Base-by-base conservation (phyloP, 2,888 invertebrate genomes). In the Liodrosophila aerea region DNA sequence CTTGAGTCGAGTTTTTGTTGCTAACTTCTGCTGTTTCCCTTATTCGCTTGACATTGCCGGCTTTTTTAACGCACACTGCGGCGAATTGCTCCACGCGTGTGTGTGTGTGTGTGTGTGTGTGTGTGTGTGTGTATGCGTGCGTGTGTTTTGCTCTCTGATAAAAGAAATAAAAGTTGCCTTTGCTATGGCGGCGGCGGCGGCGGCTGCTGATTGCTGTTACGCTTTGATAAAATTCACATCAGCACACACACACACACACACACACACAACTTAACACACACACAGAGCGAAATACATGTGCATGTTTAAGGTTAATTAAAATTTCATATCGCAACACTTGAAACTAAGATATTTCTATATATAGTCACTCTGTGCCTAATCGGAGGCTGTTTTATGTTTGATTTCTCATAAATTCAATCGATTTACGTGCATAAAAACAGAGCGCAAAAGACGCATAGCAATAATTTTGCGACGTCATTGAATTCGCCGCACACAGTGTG, bases 391-490 rank as follows among this genome's bases (percentile, higher is more conserved):
- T 51, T 57, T 53, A 33, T 46, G 49, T 54, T 57, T 62, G 49
- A 73, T 75, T 73, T 62, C 5, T 54, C 37, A 53, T 67, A 73
- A 65, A 65, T 62, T 71, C 62, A 76, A 81, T 85, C 80, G 81
- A 85, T 81, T 85, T 71, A 63, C 51, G 47, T 65, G 58, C 22
- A 50, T 54, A 60, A 73, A 56, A 73, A 22, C 43, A 18, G 43
- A 67, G 53, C 52, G 59, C 44, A 33, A 31, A 73, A 67, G 64
- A 77, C 77, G 64, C 65, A 63, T 47, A 74, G 62, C n/a, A 72
- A 71, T 63, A 72, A 68, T 65, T 77, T 73, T 86, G 77, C 85
- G 85, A 84, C 86, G 86, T 82, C 86, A 86, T 73, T 84, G 70
- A 86, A 86, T 84, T 86, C 86, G 85, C 86, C 86, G 83, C 72